phyloP scores from a whole-genome alignment of 2,113 vertebrate species.

The Heliornis fulica region DNA sequence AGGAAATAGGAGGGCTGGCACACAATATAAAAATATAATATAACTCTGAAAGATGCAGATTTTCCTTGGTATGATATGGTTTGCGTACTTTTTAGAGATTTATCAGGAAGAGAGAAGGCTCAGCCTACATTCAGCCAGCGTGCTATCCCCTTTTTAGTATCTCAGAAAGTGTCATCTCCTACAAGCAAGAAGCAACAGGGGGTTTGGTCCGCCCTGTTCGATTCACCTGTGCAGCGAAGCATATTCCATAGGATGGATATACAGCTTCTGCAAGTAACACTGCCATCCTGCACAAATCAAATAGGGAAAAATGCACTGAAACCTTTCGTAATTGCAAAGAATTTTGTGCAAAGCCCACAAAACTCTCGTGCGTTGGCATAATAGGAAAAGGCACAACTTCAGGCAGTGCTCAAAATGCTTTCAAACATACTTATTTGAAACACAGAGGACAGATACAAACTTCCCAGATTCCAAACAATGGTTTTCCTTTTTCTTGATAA shows the following conservation, averaged over 20 bases:
- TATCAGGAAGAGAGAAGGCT: background rate
- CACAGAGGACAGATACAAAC: background rate
- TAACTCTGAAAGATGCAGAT: background rate
- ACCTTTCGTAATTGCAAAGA: background rate
- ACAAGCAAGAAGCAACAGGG: background rate
- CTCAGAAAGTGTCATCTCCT: background rate
- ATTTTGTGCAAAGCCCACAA: background rate
- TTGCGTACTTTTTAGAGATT: background rate
- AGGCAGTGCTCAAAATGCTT: background rate
- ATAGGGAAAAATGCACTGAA: background rate
- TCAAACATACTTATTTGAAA: background rate
- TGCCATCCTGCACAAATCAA: background rate
- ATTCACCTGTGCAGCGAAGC: background rate
- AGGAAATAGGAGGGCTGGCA: background rate
- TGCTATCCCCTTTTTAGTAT: background rate
- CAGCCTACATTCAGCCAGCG: background rate
- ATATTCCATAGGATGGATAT: background rate
- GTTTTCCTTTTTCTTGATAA: background rate
- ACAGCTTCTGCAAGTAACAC: background rate
- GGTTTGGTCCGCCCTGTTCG: background rate
- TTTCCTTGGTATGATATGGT: background rate
- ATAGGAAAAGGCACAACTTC: background rate
- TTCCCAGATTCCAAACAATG: background rate
- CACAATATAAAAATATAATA: background rate
- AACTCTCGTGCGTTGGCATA: background rate